Evolutionary conservation across 2,113 vertebrate genomes (phyloP).

Genomic region (Dicentrarchus labrax): DNA sequence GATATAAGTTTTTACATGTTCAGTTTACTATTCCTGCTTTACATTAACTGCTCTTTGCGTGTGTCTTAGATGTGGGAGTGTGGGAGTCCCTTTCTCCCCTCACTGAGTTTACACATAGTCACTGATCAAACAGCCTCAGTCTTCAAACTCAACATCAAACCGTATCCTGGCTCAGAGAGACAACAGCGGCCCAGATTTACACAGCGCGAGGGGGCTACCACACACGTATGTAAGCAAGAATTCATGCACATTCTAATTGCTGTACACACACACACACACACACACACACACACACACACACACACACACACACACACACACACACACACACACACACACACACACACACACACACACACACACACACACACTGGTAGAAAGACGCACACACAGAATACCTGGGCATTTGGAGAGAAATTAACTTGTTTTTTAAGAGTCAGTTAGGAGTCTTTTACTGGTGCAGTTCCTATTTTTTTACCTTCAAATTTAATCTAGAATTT

Average conservation of each 20-base stretch:
- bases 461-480: conserved; percentile 14
- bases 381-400: neutral
- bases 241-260: neutral
- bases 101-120: conserved; percentile 64
- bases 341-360: neutral
- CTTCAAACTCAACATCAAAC: conserved; percentile 74
- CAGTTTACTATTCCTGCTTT: neutral
- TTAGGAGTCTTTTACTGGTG: conserved; percentile 9
- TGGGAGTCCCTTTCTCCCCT: conserved; percentile 42
- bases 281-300: too few species aligned
- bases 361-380: neutral
- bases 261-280: neutral
- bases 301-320: neutral
- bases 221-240: neutral
- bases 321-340: neutral
- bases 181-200: conserved; percentile 53
- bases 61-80: conserved; percentile 33
- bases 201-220: conserved; percentile 15
- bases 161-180: conserved; percentile 33
- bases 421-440: conserved; percentile 17
- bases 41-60: neutral
- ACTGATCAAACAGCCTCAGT: conserved; percentile 74
- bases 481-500: conserved; percentile 20
- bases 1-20: neutral
- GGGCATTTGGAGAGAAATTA: neutral